Base-by-base conservation (phyloP, 2,797 vertebrate genomes). In the Lindbergichthys nudifrons region DNA sequence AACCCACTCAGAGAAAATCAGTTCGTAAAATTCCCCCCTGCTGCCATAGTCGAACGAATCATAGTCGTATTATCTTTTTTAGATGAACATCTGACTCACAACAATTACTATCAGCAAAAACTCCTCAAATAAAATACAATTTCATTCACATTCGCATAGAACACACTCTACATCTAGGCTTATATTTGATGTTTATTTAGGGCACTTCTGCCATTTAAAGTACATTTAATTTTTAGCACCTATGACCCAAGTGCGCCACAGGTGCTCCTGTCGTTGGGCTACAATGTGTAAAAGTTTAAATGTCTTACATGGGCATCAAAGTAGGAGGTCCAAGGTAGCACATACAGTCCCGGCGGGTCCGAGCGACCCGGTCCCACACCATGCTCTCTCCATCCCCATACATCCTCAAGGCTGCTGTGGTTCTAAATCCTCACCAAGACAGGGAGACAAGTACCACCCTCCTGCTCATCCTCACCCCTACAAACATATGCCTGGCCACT, bases 241-340 rank as follows among this genome's bases (percentile, higher is more conserved):
- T 52, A 46, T 23, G n/a, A 30, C 79, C 61, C 21, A 56, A 72
- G 65, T 52, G 72, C 51, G 85, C 88, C 88, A 91, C 86, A 90
- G 65, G 86, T 91, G 69, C 2, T 45, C 51, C 56, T 39, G 18
- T 36, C 65, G 32, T 10, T 39, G n/a, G 52, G 10, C 51, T 61
- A 45, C 41, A 45, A 26, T 36, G 57, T 48, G 30, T 42, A 74
- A 72, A 86, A 89, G 82, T 88, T 87, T 1, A 83, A 80, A 83
- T 10, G 61, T 90, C 95, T 95, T 93, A 95, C 95, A 93, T 91
- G 5, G 95, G 94, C 91, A 95, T 91, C 84, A 95, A 81, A 87
- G 92, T 91, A 58, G 95, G 93, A 68, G 94, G 94, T 93, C 93
- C 94, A 68, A 95, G 92, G 86, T 95, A 94, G 83, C 94, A 95